Evolutionary conservation across 1,140 invertebrate genomes (phyloP).

Genomic region (Drosophila auraria): DNA sequence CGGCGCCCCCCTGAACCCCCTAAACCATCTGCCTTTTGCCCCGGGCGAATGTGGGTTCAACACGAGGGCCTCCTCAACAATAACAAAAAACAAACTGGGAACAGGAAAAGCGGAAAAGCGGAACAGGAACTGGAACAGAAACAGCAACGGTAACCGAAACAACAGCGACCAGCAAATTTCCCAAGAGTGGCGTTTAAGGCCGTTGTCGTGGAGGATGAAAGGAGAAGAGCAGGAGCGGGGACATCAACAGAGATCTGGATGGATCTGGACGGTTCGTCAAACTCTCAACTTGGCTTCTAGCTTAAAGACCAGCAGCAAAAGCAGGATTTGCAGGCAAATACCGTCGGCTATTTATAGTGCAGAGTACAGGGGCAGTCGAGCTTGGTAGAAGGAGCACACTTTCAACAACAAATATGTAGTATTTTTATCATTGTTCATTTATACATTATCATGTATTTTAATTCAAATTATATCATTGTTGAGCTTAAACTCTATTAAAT

Average conservation of each 20-base stretch:
- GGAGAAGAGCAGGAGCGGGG: background rate
- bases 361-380: background rate
- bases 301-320: conserved; percentile 17
- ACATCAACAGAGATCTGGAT: conserved; percentile 7
- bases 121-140: conserved; percentile 27
- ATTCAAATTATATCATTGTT: too few species aligned
- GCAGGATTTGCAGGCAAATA: conserved; percentile 12
- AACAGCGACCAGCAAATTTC: conserved; percentile 68
- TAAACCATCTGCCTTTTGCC: background rate
- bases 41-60: conserved; percentile 12
- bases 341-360: conserved; percentile 37
- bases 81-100: conserved; percentile 35
- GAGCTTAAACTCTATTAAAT: too few species aligned
- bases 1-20: too few species aligned
- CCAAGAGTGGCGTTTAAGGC: conserved; percentile 64
- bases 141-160: conserved; percentile 26
- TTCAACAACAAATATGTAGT: background rate
- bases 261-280: conserved; percentile 38
- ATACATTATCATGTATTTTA: too few species aligned
- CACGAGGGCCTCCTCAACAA: conserved; percentile 25
- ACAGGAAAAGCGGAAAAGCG: conserved; percentile 15
- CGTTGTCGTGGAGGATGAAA: background rate
- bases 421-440: too few species aligned
- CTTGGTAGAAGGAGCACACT: background rate
- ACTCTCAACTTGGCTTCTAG: conserved; percentile 29